Conservation (phyloP, 1,140 invertebrate genomes). For the Papilio machaon region DNA sequence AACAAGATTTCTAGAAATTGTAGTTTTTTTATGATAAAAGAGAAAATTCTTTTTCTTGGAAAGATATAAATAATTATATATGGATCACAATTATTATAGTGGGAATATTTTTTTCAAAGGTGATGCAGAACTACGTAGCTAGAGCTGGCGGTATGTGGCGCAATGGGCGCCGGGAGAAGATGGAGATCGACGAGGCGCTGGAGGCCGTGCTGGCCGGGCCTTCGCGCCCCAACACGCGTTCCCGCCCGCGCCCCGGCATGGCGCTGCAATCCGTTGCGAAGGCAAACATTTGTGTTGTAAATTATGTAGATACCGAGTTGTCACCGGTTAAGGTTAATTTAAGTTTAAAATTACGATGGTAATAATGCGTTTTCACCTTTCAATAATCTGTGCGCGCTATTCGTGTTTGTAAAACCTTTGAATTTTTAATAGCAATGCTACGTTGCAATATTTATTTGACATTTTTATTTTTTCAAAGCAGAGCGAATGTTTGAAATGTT, state of each 20-base stretch:
- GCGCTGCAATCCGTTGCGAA: slow-evolving; percentile 1
- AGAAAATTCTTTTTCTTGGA: not conserved
- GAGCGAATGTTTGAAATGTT: not conserved
- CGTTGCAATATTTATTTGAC: not conserved
- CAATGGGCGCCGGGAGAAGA: not conserved
- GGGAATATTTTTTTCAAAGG: not conserved
- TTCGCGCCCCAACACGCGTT: not conserved
- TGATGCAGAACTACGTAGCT: slow-evolving; percentile 4
- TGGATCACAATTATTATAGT: not conserved
- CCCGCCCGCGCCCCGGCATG: not conserved
- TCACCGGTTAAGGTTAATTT: not conserved
- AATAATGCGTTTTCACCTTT: not conserved
- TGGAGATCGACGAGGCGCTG: not conserved
- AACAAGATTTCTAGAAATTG: not conserved
- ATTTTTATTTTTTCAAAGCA: not conserved
- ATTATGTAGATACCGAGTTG: not conserved
- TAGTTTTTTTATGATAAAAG: not conserved
- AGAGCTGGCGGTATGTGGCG: not conserved
- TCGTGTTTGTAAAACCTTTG: not conserved
- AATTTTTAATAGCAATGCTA: not conserved
- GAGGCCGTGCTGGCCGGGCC: not conserved
- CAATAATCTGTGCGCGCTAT: not conserved
- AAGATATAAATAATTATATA: not conserved
- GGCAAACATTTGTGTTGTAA: not conserved
- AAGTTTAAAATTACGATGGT: not conserved